phyloP scores from a whole-genome alignment of 2,888 invertebrate genomes.

The Mactromeris polynyma region DNA sequence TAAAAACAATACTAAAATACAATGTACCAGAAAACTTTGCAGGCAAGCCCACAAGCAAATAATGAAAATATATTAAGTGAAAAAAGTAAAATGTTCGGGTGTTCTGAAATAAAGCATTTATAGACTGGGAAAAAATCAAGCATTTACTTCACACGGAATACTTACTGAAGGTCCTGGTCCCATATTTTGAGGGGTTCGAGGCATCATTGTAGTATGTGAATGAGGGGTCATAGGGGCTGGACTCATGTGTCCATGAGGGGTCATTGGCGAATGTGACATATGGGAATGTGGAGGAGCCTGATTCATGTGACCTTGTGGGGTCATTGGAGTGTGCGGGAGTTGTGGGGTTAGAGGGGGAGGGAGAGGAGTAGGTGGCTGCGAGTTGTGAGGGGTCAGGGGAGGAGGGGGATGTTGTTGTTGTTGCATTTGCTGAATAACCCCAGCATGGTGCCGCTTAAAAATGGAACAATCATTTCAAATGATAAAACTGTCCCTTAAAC shows the following conservation, averaged over 20 bases:
- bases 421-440: slow-evolving; percentile 67
- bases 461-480: slow-evolving; percentile 13
- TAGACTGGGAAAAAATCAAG: slow-evolving; percentile 1
- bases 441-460: slow-evolving; percentile 60
- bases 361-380: slow-evolving; percentile 58
- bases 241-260: slow-evolving; percentile 57
- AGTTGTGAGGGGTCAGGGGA: slow-evolving; percentile 57
- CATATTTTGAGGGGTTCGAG: slow-evolving; percentile 60
- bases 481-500: not conserved
- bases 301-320: slow-evolving; percentile 53
- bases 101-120: not conserved
- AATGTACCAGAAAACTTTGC: not conserved
- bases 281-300: slow-evolving; percentile 60
- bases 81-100: not conserved
- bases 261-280: slow-evolving; percentile 62
- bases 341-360: slow-evolving; percentile 65
- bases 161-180: slow-evolving; percentile 67
- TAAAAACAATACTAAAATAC: not conserved
- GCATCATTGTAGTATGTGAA: slow-evolving; percentile 51
- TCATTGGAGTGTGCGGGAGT: slow-evolving; percentile 60
- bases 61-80: not conserved
- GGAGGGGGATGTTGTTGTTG: slow-evolving; percentile 61
- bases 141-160: slow-evolving; percentile 23
- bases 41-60: not conserved
- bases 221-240: slow-evolving; percentile 58